Percentiles rank a stretch among this genome's conserved stretches.
Evolutionary conservation across 2,888 invertebrate genomes (phyloP).

Genomic region (Rotaria sp.): DNA sequence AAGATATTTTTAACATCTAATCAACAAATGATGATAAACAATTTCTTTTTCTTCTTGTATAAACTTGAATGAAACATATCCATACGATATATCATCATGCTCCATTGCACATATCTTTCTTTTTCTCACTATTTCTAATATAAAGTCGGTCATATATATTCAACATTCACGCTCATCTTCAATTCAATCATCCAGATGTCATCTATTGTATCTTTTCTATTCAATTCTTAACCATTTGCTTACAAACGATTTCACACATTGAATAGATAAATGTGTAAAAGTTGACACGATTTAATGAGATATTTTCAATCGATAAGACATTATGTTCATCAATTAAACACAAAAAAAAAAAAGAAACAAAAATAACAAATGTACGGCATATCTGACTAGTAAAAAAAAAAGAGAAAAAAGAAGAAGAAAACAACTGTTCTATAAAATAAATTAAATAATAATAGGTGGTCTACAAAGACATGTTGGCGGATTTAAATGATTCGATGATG

Average conservation of each 20-base stretch:
- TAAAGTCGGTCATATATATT: neutral
- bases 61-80: neutral
- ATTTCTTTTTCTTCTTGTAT: too few relatives aligned
- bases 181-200: neutral
- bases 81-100: neutral
- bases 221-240: neutral
- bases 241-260: conserved; percentile 6
- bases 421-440: neutral
- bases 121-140: neutral
- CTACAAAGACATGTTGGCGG: neutral
- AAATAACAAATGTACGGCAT: conserved; percentile 17
- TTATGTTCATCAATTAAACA: neutral
- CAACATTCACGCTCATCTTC: neutral
- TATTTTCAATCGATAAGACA: conserved; percentile 12
- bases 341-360: neutral
- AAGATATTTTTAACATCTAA: too few relatives aligned
- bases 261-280: neutral
- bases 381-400: neutral
- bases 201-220: neutral
- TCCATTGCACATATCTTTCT: neutral
- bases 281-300: conserved; percentile 17
- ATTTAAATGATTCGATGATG: neutral
- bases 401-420: neutral
- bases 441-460: neutral
- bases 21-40: too few relatives aligned